phyloP scores from a whole-genome alignment of 2,113 vertebrate species.

The Himantopus leucocephalus region DNA sequence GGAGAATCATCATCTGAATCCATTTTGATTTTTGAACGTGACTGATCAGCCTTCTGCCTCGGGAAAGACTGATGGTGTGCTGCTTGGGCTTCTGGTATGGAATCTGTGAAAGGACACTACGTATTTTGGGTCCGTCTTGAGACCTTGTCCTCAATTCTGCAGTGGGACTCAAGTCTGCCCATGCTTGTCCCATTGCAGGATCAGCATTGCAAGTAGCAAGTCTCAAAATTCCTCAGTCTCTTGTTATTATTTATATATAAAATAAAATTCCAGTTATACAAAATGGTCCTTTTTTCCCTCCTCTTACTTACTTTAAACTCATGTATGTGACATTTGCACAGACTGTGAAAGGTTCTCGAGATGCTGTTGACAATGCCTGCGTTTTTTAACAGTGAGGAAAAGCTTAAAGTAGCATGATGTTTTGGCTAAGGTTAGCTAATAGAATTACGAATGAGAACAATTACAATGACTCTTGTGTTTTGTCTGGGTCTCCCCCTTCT shows the following conservation, averaged over 20 bases:
- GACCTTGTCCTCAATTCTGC: neutral
- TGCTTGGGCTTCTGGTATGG: constrained; percentile 16
- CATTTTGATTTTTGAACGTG: constrained; percentile 60
- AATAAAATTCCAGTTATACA: constrained; percentile 70
- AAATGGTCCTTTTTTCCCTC: neutral
- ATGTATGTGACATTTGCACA: neutral
- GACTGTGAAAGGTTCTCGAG: neutral
- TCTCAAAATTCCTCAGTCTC: constrained; percentile 52
- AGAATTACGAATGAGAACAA: neutral
- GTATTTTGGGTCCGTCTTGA: constrained; percentile 24
- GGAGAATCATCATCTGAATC: constrained; percentile 4
- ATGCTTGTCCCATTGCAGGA: neutral
- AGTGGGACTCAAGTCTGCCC: neutral
- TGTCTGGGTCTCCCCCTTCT: neutral
- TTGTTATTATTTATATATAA: constrained; percentile 71
- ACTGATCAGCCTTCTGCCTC: constrained; percentile 64
- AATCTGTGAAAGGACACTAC: constrained; percentile 30
- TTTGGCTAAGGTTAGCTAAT: constrained; percentile 20
- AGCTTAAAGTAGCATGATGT: neutral
- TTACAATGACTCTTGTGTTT: constrained; percentile 50
- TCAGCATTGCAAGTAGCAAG: constrained; percentile 34
- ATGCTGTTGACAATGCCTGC: neutral
- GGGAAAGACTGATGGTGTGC: constrained; percentile 21
- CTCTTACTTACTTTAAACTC: neutral
- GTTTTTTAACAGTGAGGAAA: neutral